These are phyloP conservation scores for Leucopternis melanops DNA, from an alignment of 2,113 vertebrate species.

Conservation along the genomic window DNA sequence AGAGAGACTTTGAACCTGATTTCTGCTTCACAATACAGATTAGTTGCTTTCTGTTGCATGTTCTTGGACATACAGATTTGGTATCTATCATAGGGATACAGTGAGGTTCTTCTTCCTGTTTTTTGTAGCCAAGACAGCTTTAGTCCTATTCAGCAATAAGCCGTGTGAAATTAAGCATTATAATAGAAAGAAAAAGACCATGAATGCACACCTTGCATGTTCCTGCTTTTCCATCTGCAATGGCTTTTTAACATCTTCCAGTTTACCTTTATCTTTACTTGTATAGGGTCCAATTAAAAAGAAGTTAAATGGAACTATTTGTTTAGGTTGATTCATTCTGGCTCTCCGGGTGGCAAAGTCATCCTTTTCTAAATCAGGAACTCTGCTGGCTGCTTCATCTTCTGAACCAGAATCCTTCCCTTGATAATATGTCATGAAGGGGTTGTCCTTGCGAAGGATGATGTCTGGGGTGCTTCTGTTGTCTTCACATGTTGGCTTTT, in stretches of 20 bases:
- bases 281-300: slow-evolving; percentile 77
- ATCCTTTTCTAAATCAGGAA: slow-evolving; percentile 89
- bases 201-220: slow-evolving; percentile 69
- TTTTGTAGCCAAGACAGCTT: background rate
- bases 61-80: background rate
- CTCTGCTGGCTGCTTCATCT: slow-evolving; percentile 59
- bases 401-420: slow-evolving; percentile 80
- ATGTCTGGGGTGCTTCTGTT: slow-evolving; percentile 71
- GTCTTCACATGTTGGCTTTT: slow-evolving; percentile 58
- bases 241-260: slow-evolving; percentile 72
- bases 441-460: slow-evolving; percentile 83
- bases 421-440: slow-evolving; percentile 73
- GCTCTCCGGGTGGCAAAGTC: slow-evolving; percentile 87
- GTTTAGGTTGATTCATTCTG: slow-evolving; percentile 73
- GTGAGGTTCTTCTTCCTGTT: background rate
- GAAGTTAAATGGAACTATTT: slow-evolving; percentile 72
- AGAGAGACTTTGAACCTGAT: background rate
- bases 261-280: slow-evolving; percentile 74
- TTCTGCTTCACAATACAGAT: background rate
- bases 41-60: background rate
- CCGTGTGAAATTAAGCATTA: background rate
- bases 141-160: background rate
- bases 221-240: slow-evolving; percentile 53
- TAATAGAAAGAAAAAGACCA: background rate
- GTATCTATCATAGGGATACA: background rate